Evolutionary conservation across 2,113 vertebrate species (phyloP), one percentile per base, ranked within the genome.

Genomic region (Podarcis raffonei): DNA sequence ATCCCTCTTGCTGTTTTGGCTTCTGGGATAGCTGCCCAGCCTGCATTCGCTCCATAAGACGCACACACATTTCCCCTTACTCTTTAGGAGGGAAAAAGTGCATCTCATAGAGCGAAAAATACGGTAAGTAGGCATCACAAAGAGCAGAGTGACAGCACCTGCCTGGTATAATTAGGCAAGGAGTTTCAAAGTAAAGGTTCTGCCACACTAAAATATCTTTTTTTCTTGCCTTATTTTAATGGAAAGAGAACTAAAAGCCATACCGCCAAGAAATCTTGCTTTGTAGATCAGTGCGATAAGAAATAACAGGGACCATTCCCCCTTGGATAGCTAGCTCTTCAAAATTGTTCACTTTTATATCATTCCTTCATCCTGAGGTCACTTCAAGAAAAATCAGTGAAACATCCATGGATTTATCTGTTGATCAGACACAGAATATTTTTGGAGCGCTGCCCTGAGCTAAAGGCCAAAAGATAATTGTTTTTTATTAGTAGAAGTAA

Each of bases 191-290:
- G 48, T 53, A 12, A 53, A 53, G 48, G 11, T 53, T 53, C 11
- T 53, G 48, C 48, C 9, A 48, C 48, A 48, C 48, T 48, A 48
- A 48, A 11, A 11, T 48, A 48, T 71, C 13, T 30, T 27, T 12
- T 71, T 71, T 88, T 92, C 93, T 83, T 91, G 88, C 72, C 91
- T 86, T 90, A 84, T 86, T 94, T 95, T 94, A 94, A 92, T 95
- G 92, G 94, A 93, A 94, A 92, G 90, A 81, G 82, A 90, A 89
- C 91, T 95, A 91, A 91, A 97, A 95, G 95, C 80, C 27, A 90
- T 95, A 90, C 91, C 91, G 93, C 37, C 93, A 89, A 83, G 86
- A 87, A 80, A 90, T 86, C 66, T 92, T 94, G 88, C 88, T 80
- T 87, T 89, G 6, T 76, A 89, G 87, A 89, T 30, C 93, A 96